Evolutionary conservation across 1,140 invertebrate genomes (phyloP), one percentile per base, ranked within the genome.

Genomic region (Pseudoatta argentina): DNA sequence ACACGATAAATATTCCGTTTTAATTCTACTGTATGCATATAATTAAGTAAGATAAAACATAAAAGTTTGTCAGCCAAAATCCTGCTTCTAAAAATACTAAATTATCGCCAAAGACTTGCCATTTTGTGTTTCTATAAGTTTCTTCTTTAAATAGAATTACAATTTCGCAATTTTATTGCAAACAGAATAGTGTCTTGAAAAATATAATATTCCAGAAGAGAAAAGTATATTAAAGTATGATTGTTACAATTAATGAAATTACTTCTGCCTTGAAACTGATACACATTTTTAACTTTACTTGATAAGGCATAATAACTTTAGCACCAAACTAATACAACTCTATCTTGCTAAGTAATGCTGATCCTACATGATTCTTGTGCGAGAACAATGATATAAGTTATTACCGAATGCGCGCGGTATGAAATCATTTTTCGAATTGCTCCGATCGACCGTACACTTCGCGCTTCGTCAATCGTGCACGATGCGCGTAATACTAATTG

Each of bases 401-500:
- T 77, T 64, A 71, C 69, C 5, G 14, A 73, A 5, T 59, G 34
- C 21, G n/a, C 18, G 6, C 39, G 14, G 53, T 63, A 61, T 61
- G 12, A 44, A 81, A 6, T 61, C 12, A 72, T 18, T 76, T 51
- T 7, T 72, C 16, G 3, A 59, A 51, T 48, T 75, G 3, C 2
- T 2, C 7, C 16, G 67, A 85, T 64, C 59, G 57, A 66, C 44
- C 24, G 51, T 48, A 73, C 12, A 44, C 16, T 18, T 67, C n/a
- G 21, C 66, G 51, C 10, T 18, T 51, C 39, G 39, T 34, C 51
- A 44, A 61, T 24, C n/a, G 57, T 64, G 63, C 71, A 63, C 24
- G 44, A 76, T 51, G 61, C 48, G 82, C 21, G 48, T 55, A 85
- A 78, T 85, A 78, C 59, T 44, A 85, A 78, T n/a, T 48, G 34